Evolutionary conservation across 2,797 vertebrate species (phyloP), one percentile per base, ranked within the genome.

Genomic region (Falco rusticolus): DNA sequence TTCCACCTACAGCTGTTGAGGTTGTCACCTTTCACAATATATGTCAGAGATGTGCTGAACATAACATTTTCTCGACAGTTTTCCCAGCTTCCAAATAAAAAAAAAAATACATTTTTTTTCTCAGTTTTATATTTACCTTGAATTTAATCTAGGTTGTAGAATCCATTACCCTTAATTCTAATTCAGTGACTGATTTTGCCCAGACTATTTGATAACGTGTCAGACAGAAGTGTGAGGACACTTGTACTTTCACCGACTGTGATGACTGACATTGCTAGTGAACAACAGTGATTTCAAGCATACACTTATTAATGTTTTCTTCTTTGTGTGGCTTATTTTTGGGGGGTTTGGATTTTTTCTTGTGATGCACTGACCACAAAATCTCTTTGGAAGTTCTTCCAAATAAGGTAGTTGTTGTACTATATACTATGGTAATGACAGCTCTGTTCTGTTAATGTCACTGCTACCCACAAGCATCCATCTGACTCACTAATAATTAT

Each of bases 21-120:
- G 80, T 91, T 94, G 83, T 89, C 88, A 93, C 93, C 83, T 92
- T 92, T 91, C 63, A 80, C 31, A 79, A 83, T 48, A 24, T 81
- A 75, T 76, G 31, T 76, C 89, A 72, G 45, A 87, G 33, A 74
- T 81, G 7, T 65, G 69, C 65, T 93, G 80, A 90, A 84, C 85
- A 61, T 57, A 80, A n/a, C 9, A 37, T 78, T 93, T 94, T 80
- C 43, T 79, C 31, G 26, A 63, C 24, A 84, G 9, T 41, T 80
- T 78, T 64, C 21, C 9, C n/a, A 61, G 41, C 6, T 68, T 80
- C 28, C 11, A 75, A 89, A 45, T 16, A 8, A 34, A 48, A 9
- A 29, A 59, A 69, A 75, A 22, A 33, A 16, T 1, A 17, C 1
- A 39, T 45, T 86, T 87, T 64, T 89, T 3, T 80, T n/a, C 57